A percentile compares a stretch with the other conserved stretches of the same genome.
phyloP scores from a whole-genome alignment of 2,113 vertebrate species.

The Castor canadensis region DNA sequence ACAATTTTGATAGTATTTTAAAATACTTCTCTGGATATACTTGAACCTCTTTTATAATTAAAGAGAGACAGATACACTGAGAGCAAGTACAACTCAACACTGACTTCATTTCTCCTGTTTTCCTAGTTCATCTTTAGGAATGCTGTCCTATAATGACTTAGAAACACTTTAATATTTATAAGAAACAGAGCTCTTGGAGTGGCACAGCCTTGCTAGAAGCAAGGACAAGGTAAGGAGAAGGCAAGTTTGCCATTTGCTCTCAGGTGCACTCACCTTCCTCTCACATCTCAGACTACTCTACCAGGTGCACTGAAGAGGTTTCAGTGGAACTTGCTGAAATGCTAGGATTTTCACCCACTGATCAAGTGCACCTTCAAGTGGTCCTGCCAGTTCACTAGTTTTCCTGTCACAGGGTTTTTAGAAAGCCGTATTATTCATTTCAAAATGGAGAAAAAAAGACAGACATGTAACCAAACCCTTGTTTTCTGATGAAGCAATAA shows the following conservation, averaged over 20 bases:
- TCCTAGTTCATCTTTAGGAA: slow-evolving; percentile 31
- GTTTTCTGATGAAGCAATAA: slow-evolving; percentile 19
- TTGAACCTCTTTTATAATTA: background rate
- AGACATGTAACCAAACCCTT: background rate
- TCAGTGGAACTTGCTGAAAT: background rate
- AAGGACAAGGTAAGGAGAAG: background rate
- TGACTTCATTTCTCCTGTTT: slow-evolving; percentile 24
- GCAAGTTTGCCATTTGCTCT: background rate
- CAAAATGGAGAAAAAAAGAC: background rate
- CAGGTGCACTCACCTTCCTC: rapidly evolving
- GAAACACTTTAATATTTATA: background rate
- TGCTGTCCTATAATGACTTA: background rate
- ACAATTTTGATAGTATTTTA: slow-evolving; percentile 28
- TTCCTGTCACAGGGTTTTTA: background rate
- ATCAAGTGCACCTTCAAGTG: background rate
- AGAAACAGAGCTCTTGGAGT: background rate
- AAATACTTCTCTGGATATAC: background rate
- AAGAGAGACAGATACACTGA: background rate
- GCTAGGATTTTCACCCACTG: background rate
- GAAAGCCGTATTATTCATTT: slow-evolving; percentile 1
- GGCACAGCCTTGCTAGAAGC: background rate
- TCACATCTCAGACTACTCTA: background rate
- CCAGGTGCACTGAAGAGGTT: background rate
- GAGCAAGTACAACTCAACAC: background rate
- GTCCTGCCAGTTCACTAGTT: background rate